Conservation (phyloP, 2,797 vertebrate genomes). For the Phoeniculus purpureus region DNA sequence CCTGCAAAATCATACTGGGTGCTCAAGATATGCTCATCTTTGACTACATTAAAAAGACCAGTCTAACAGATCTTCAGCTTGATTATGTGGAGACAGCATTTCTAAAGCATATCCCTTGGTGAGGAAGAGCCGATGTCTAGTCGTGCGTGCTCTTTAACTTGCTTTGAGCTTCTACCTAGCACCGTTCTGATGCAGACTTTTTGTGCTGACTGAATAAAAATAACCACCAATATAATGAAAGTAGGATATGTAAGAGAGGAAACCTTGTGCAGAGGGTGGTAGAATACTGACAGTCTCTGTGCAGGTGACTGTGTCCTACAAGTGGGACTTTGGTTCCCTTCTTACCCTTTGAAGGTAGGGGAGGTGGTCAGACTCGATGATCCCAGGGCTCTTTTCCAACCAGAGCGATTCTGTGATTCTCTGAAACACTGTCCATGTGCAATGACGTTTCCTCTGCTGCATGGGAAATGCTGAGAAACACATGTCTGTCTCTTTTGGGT, state of each 20-base stretch:
- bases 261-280: neutral
- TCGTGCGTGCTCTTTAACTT: neutral
- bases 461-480: neutral
- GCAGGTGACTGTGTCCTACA: neutral
- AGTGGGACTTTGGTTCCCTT: neutral
- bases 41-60: neutral
- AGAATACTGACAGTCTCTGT: fast-evolving
- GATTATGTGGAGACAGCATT: neutral
- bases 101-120: neutral
- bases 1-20: neutral
- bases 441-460: neutral
- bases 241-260: neutral
- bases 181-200: neutral
- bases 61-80: neutral
- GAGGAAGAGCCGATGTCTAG: neutral
- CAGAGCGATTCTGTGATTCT: no score
- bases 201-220: neutral
- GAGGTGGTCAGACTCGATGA: no score
- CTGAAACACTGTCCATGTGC: neutral
- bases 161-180: neutral
- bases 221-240: neutral
- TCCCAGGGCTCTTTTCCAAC: no score
- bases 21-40: neutral
- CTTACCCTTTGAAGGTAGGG: neutral
- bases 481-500: neutral